A percentile compares a stretch with the other conserved stretches of the same genome.
Conservation (phyloP, 2,888 invertebrate genomes). For the Ectemnius cavifrons region DNA sequence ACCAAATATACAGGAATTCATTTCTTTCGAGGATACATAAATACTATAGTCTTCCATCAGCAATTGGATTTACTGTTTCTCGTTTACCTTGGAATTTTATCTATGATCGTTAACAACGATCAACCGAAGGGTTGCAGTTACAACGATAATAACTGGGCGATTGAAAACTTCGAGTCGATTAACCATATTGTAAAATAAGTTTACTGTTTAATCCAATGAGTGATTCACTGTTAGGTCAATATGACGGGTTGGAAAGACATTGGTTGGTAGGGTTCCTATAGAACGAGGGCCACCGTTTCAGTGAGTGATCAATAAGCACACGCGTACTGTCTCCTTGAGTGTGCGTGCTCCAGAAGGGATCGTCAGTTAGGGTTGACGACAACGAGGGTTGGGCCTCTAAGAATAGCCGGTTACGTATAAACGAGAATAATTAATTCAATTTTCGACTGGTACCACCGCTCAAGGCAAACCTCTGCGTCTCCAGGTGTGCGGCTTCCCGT, state of each 20-base stretch:
- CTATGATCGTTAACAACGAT: background rate
- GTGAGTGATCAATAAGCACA: constrained; percentile 65
- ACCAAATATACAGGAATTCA: too few relatives aligned
- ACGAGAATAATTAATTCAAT: constrained; percentile 59
- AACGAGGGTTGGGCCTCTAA: constrained; percentile 43
- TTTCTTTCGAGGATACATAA: background rate
- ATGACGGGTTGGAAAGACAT: constrained; percentile 52
- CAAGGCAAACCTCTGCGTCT: constrained; percentile 17
- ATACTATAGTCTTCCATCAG: too few relatives aligned
- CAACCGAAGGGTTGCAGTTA: constrained; percentile 27
- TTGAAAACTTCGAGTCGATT: constrained; percentile 22
- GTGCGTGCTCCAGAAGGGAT: constrained; percentile 47
- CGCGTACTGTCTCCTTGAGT: constrained; percentile 43
- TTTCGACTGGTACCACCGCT: constrained; percentile 26
- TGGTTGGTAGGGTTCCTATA: constrained; percentile 43
- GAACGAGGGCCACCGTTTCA: constrained; percentile 55
- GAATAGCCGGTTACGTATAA: constrained; percentile 36
- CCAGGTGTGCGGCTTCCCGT: background rate
- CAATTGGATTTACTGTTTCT: too few relatives aligned
- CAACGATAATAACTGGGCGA: constrained; percentile 3
- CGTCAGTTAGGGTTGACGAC: constrained; percentile 47
- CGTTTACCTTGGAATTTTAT: background rate
- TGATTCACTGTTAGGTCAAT: constrained; percentile 73
- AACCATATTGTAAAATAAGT: constrained; percentile 50
- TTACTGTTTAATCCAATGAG: constrained; percentile 42